Evolutionary conservation across 2,888 invertebrate species (phyloP).

Genomic region (Orchesellides sinensis): DNA sequence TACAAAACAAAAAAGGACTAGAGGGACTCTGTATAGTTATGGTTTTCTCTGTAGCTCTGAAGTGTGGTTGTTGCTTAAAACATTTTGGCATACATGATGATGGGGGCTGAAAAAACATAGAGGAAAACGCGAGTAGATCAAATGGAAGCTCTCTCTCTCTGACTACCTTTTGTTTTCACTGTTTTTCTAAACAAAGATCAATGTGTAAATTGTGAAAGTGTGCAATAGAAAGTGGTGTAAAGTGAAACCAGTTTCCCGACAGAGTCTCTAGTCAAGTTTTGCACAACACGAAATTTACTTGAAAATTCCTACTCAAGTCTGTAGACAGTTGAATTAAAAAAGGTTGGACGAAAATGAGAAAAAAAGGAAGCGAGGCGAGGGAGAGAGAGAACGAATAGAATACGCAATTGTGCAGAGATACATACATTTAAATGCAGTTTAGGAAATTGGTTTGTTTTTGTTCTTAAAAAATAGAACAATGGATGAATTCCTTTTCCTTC

Average conservation of each 20-base stretch:
- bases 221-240: conserved; percentile 3
- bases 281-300: conserved; percentile 43
- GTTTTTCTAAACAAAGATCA: conserved; percentile 22
- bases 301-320: conserved; percentile 25
- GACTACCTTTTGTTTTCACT: neutral
- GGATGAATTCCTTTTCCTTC: too few species aligned
- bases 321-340: conserved; percentile 29
- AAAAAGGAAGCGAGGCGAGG: conserved; percentile 1
- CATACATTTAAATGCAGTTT: conserved; percentile 53
- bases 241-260: conserved; percentile 18
- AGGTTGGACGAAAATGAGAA: conserved; percentile 39
- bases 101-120: conserved; percentile 32
- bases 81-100: conserved; percentile 50
- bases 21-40: neutral
- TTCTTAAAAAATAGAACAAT: too few species aligned
- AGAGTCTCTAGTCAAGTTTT: neutral
- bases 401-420: conserved; percentile 51
- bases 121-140: conserved; percentile 33
- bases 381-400: conserved; percentile 41
- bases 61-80: conserved; percentile 38
- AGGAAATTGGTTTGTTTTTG: conserved; percentile 48
- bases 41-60: neutral
- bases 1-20: neutral
- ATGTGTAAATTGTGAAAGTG: conserved; percentile 39
- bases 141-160: neutral